Conservation (phyloP, 2,797 vertebrate species). For the Scolopax rusticola region DNA sequence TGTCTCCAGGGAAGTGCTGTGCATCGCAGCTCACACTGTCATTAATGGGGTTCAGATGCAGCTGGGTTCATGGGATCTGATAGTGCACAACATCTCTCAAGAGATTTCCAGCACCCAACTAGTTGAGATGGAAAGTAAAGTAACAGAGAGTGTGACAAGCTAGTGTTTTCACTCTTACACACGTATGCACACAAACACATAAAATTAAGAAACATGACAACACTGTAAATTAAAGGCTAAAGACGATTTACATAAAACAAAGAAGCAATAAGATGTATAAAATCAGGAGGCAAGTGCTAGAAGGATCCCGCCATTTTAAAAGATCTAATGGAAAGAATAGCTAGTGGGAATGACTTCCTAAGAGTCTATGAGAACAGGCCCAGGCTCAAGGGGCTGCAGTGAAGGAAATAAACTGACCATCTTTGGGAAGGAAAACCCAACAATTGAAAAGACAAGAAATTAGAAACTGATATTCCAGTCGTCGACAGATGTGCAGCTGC, state of each 20-base stretch:
- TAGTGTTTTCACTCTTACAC: neutral
- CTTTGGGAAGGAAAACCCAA: constrained; percentile 21
- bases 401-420: constrained; percentile 38
- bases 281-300: neutral
- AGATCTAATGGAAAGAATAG: neutral
- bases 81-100: neutral
- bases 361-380: constrained; percentile 5
- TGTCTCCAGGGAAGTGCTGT: neutral
- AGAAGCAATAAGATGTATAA: neutral
- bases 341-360: neutral
- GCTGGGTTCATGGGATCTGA: neutral
- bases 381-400: neutral
- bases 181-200: neutral
- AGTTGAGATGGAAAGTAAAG: neutral
- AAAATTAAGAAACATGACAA: neutral
- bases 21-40: accelerated
- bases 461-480: neutral
- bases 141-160: neutral
- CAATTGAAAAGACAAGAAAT: constrained; percentile 30
- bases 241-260: neutral
- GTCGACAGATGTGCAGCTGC: neutral
- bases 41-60: neutral
- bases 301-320: neutral
- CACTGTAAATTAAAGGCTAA: neutral
- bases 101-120: neutral